Evolutionary conservation across 2,113 vertebrate species (phyloP).

Genomic region (Muntiacus reevesi): DNA sequence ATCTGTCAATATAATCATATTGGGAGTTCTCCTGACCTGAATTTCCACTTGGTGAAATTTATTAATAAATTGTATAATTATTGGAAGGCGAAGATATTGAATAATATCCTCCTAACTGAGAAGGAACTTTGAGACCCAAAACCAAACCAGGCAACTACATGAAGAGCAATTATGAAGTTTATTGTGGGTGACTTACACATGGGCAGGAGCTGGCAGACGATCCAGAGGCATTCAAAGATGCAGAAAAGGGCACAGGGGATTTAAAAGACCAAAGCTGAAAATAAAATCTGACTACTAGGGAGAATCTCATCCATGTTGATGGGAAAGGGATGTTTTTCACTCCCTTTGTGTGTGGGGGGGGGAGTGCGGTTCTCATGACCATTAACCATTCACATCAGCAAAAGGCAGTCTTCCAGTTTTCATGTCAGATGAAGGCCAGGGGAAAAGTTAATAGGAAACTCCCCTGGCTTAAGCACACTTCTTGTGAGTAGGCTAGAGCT

Average conservation of each 20-base stretch:
- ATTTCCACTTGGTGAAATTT: not conserved
- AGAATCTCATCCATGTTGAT: not conserved
- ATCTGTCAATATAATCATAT: not conserved
- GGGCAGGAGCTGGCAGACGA: not conserved
- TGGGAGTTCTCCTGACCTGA: not conserved
- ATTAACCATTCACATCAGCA: not conserved
- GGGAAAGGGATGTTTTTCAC: not conserved
- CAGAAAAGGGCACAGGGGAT: too few relatives aligned
- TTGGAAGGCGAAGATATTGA: not conserved
- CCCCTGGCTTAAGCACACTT: not conserved
- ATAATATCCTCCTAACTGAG: not conserved
- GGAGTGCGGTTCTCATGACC: not conserved
- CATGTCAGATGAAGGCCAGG: not conserved
- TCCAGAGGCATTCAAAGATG: not conserved
- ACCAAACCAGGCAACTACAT: not conserved
- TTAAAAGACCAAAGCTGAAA: not conserved
- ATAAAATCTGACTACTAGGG: not conserved
- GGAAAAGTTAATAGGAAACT: not conserved
- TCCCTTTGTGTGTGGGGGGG: not conserved
- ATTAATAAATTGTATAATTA: not conserved
- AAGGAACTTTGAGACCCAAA: not conserved
- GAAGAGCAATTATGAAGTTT: not conserved
- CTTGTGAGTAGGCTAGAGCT: not conserved
- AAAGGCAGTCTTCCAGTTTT: not conserved
- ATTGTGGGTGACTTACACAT: not conserved